These are phyloP conservation scores for Lithophane leautieri DNA, from an alignment of 2,888 invertebrate genomes.

Conservation along the genomic window DNA sequence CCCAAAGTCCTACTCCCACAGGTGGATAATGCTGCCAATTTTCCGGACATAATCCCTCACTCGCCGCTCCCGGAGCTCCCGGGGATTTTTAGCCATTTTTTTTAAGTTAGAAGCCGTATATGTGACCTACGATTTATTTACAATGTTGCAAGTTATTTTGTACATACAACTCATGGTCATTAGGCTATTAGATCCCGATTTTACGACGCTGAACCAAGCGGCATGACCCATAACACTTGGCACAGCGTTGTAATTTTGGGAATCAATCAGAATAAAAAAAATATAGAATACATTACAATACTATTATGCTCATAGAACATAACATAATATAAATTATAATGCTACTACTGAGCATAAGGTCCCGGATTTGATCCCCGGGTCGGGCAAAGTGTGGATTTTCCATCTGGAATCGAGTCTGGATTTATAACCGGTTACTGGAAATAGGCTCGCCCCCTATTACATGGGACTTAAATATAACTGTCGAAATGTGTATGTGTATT, in stretches of 20 bases:
- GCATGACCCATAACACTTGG: background rate
- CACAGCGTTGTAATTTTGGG: background rate
- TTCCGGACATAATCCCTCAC: constrained; percentile 27
- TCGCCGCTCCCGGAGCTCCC: background rate
- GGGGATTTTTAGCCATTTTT: constrained; percentile 9
- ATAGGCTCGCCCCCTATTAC: too few relatives aligned
- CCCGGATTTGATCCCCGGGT: too few relatives aligned
- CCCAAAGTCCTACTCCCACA: constrained; percentile 8
- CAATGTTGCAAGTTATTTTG: constrained; percentile 8
- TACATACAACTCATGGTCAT: too few relatives aligned
- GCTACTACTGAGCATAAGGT: too few relatives aligned
- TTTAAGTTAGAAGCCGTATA: background rate
- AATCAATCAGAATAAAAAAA: background rate
- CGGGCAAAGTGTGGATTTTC: too few relatives aligned
- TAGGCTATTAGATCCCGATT: background rate
- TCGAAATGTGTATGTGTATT: too few relatives aligned
- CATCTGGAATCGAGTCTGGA: too few relatives aligned
- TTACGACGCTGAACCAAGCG: background rate
- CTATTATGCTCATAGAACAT: too few relatives aligned
- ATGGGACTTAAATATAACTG: too few relatives aligned
- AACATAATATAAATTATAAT: too few relatives aligned
- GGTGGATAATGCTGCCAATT: constrained; percentile 34
- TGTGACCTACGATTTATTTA: constrained; percentile 12
- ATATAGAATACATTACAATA: background rate
- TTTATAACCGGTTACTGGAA: too few relatives aligned